Percentiles rank a stretch among this genome's conserved stretches.
Evolutionary conservation across 2,888 invertebrate genomes (phyloP).

Genomic region (Phaedon cochleariae): DNA sequence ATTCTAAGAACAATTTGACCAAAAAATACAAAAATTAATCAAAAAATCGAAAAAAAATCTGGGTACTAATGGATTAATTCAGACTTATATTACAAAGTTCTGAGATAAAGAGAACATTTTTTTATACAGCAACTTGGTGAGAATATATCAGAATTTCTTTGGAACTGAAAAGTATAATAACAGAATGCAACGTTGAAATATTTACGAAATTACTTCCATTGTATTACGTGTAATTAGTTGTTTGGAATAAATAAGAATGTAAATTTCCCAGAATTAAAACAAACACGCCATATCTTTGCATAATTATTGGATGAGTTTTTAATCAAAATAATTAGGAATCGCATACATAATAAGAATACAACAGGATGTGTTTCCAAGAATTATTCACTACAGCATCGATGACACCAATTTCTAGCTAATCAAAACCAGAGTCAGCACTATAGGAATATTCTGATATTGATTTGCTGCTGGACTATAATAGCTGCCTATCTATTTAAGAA

Average conservation of each 20-base stretch:
- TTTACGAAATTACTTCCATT: slow-evolving; percentile 25
- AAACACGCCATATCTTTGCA: slow-evolving; percentile 30
- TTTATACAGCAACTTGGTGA: no score
- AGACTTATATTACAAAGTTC: no score
- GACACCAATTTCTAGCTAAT: slow-evolving; percentile 4
- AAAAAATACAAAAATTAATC: no score
- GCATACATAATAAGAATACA: background rate
- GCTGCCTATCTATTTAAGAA: no score
- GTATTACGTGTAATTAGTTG: slow-evolving; percentile 29
- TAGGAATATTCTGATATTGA: background rate
- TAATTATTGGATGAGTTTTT: slow-evolving; percentile 29
- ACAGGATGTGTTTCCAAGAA: slow-evolving; percentile 14
- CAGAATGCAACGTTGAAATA: slow-evolving; percentile 16
- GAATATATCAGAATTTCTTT: no score
- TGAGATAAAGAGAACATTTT: no score
- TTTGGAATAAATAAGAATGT: slow-evolving; percentile 33
- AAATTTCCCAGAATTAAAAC: slow-evolving; percentile 32
- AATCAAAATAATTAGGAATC: slow-evolving; percentile 16
- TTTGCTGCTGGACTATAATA: no score
- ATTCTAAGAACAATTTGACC: no score
- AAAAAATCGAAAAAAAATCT: no score
- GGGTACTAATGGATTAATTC: no score
- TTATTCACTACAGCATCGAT: background rate
- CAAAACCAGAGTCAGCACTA: background rate
- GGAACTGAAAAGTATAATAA: background rate